Conservation (phyloP, 2,113 vertebrate genomes). For the Macheiramphus alcinus region DNA sequence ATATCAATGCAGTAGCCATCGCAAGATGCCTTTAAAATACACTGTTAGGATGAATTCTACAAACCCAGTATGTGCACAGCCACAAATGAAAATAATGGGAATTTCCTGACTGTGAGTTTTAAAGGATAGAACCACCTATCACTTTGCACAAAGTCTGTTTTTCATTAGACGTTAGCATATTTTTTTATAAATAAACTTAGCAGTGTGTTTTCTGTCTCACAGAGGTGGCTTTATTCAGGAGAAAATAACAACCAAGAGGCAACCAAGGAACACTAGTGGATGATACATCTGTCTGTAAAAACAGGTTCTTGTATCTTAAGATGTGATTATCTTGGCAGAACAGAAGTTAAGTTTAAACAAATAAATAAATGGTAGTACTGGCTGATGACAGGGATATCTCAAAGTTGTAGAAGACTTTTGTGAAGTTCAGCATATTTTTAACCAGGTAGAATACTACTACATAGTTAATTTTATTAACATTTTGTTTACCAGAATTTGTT, state of each 20-base stretch:
- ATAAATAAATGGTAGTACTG: conserved; percentile 1
- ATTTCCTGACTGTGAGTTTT: neutral
- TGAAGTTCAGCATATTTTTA: neutral
- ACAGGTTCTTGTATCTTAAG: neutral
- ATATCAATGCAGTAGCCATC: neutral
- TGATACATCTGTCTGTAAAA: conserved; percentile 41
- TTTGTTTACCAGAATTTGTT: neutral
- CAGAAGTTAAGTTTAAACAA: conserved; percentile 6
- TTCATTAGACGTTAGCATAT: neutral
- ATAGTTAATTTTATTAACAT: neutral
- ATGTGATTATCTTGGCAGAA: conserved; percentile 45
- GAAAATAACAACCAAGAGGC: neutral
- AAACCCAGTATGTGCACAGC: neutral
- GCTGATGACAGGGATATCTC: neutral
- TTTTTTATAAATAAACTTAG: neutral
- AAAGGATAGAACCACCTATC: neutral
- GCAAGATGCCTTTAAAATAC: neutral
- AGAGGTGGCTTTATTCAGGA: conserved; percentile 13
- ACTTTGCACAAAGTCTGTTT: neutral
- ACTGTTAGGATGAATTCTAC: neutral
- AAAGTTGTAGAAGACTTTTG: neutral
- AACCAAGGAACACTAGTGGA: neutral
- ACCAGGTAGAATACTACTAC: neutral
- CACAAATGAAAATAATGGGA: neutral
- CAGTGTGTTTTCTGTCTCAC: neutral